These are phyloP conservation scores for Micromesistius poutassou DNA, from an alignment of 2,797 vertebrate genomes.

Conservation along the genomic window DNA sequence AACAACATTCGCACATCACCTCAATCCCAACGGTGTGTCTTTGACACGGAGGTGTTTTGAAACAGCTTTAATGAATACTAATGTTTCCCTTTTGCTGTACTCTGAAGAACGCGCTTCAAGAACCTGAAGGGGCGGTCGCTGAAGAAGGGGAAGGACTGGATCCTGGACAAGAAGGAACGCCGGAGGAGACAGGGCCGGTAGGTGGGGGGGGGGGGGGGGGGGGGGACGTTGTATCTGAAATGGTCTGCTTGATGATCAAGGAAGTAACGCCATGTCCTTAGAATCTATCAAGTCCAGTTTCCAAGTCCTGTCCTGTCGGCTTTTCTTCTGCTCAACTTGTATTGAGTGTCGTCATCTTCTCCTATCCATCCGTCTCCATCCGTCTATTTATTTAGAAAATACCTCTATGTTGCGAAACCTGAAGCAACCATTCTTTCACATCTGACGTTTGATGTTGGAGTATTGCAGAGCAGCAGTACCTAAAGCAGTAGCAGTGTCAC, in stretches of 20 bases:
- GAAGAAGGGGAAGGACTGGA: constrained; percentile 90
- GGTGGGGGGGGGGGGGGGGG: constrained; percentile 16
- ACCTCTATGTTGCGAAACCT: background rate
- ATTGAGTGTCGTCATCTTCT: background rate
- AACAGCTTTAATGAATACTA: background rate
- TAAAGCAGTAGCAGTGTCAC: background rate
- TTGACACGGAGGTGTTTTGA: background rate
- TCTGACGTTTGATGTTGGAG: background rate
- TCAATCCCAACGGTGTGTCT: background rate
- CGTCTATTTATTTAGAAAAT: background rate
- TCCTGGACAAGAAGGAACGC: constrained; percentile 89
- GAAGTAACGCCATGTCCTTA: no score
- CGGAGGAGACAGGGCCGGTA: constrained; percentile 89
- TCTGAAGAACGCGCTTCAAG: constrained; percentile 75
- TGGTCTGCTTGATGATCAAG: no score
- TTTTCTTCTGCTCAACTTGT: background rate
- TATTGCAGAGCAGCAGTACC: background rate
- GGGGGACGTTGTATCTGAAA: no score
- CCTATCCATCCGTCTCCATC: background rate
- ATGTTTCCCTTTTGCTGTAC: constrained; percentile 4
- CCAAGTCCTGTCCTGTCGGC: background rate
- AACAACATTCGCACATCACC: no score
- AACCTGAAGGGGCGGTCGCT: constrained; percentile 76
- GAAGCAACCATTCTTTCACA: background rate
- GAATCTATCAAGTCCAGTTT: background rate